Evolutionary conservation across 1,140 invertebrate genomes (phyloP), one percentile per base, ranked within the genome.

Genomic region (Drosophila bocki): DNA sequence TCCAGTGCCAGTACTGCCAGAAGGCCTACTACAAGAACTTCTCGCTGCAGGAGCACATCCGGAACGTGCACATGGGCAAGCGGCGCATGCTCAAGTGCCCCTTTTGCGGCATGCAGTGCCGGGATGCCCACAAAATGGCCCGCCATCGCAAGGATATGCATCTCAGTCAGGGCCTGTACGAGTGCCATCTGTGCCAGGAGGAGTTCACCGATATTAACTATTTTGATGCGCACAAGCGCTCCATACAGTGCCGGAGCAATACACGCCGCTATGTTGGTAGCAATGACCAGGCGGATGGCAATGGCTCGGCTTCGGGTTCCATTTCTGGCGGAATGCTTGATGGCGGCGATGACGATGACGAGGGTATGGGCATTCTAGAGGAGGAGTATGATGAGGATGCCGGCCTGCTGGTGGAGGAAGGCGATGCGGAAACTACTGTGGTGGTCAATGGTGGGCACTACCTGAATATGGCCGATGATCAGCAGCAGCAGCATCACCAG

Each of bases 1-100:
- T 86, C 33, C 72, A 83, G 57, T 92, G 91, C 47, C 53, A 75
- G 2, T 72, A 86, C 39, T 92, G 91, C 58, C 85, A 85, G 63
- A 92, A 92, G 67, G 87, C 91, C 11, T 92, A 92, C 51, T 92
- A 92, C 33, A 92, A 92, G 58, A 92, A 92, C 15, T 92, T 92
- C 50, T 90, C 87, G 3, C 69, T 92, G 33, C 81, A 92, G 51
- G 91, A 92, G 68, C 91, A 92, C 56, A 86, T 92, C n/a, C 84
- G 91, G 8, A 90, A 90, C 33, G 91, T 92, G 6, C 91, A 92
- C 42, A 92, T 91, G 91, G 91, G 91, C 33, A 87, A 91, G 68
- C 63, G 91, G 2, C 75, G 91, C 2, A 92, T 92, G 91, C 63
- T 92, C 0, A 82, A 83, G 35, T 92, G 91, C 17, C 91, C 91